Percentiles rank a stretch among this genome's conserved stretches.
phyloP scores from a whole-genome alignment of 2,113 vertebrate genomes.

The Odobenus rosmarus region DNA sequence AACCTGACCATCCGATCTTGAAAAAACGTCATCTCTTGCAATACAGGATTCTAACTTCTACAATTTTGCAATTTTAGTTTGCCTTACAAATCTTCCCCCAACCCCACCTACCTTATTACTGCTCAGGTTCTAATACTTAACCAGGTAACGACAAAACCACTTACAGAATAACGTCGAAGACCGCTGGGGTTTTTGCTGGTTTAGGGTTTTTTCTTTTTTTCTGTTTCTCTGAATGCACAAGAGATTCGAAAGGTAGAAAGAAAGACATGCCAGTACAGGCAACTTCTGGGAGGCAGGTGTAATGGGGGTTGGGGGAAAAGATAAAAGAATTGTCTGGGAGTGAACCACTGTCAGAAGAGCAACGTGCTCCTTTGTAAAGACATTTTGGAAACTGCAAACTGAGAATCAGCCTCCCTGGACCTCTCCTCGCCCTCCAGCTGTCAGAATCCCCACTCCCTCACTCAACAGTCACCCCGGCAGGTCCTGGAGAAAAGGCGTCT shows the following conservation, averaged over 20 bases:
- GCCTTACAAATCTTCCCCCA: background rate
- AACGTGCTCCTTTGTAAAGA: background rate
- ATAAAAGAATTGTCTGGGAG: background rate
- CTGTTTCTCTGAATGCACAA: background rate
- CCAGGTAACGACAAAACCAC: background rate
- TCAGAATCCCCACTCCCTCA: background rate
- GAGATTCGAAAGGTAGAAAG: background rate
- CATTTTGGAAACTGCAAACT: background rate
- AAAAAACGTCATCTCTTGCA: background rate
- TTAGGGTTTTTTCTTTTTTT: background rate
- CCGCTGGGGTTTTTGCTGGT: background rate
- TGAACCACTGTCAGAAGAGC: background rate
- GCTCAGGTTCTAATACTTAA: background rate
- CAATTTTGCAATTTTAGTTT: background rate
- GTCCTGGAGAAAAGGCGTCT: background rate
- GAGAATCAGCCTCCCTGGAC: background rate
- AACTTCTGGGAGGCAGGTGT: background rate
- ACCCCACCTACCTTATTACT: background rate
- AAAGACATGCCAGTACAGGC: background rate
- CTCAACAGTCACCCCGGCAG: background rate
- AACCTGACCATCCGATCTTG: background rate
- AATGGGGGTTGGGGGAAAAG: rapidly evolving
- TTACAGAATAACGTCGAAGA: background rate
- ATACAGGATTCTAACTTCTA: background rate
- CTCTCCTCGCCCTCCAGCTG: background rate